Evolutionary conservation across 2,797 vertebrate species (phyloP).

Genomic region (Chanos chanos): DNA sequence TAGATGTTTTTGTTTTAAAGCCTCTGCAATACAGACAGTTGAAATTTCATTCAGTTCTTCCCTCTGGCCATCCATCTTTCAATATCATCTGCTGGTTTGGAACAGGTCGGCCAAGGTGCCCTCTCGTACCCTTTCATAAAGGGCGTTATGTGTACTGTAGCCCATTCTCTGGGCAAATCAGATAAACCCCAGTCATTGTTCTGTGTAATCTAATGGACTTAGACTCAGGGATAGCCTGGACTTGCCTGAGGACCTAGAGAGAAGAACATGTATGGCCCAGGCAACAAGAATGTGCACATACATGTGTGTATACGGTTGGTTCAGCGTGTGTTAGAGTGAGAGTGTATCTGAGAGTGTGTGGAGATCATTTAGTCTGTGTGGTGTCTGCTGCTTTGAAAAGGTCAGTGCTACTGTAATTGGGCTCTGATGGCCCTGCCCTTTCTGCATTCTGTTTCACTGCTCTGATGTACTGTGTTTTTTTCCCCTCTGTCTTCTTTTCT

Average conservation of each 20-base stretch:
- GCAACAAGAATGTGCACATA: too few species aligned
- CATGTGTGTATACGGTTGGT: not conserved
- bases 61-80: conserved; percentile 9
- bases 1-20: conserved; percentile 1
- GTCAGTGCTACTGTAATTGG: conserved; percentile 67
- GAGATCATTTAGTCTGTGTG: conserved; percentile 57
- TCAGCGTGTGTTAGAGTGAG: conserved; percentile 7
- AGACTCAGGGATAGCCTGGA: conserved; percentile 10
- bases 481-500: not conserved
- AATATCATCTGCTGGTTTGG: conserved; percentile 23
- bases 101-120: conserved; percentile 23
- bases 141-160: conserved; percentile 26
- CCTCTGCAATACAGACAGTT: not conserved
- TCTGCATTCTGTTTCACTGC: conserved; percentile 38
- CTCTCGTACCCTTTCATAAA: conserved; percentile 16
- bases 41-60: not conserved
- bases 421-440: conserved; percentile 56
- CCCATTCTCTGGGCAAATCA: conserved; percentile 32
- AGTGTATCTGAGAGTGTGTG: conserved; percentile 28
- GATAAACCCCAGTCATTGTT: conserved; percentile 28
- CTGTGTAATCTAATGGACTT: conserved; percentile 32
- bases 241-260: not conserved
- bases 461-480: not conserved
- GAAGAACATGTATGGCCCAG: not conserved
- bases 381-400: conserved; percentile 59